Evolutionary conservation across 2,888 invertebrate genomes (phyloP), one percentile per base, ranked within the genome.

Genomic region (Pristionchus entomophagus): DNA sequence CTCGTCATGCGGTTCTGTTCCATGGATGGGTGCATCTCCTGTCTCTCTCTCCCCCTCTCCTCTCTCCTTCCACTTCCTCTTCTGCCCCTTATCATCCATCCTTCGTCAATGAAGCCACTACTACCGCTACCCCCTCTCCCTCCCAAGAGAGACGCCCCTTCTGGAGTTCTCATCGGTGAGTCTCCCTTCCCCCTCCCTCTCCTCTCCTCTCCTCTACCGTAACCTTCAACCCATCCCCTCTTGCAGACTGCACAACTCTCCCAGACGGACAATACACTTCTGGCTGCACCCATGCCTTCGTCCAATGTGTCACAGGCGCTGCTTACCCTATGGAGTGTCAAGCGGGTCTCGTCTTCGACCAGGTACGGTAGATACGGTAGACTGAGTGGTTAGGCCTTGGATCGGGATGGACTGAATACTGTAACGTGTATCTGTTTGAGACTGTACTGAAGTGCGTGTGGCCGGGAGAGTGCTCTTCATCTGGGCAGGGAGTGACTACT

Each of bases 231-330:
- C n/a, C 10, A 26, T 17, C 45, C 6, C 22, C n/a, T 22, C 26
- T 81, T 59, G 22, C 12, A 83, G 84, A 84, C 29, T 84, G 84
- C 17, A 14, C 51, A 8, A 35, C 73, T 51, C 84, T 65, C 12
- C 5, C 77, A 0, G 41, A 85, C 59, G 85, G 85, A 17, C 26
- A 56, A 3, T 85, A 78, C 62, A 78, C 85, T 32, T 49, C 45
- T 32, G 85, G 85, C 10, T 85, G 85, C 26, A 38, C 51, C 22
- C 32, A 32, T 56, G 32, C 56, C 19, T 85, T 85, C 78, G 85
- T 85, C 10, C 56, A 85, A n/a, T 85, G 85, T 32, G 1, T 32
- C 6, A 41, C 19, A 45, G 77, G 78, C 12, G 59, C 29, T 12
- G 85, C 56, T 3, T 41, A 32, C 38, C 73, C 69, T 35, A 12